These are phyloP conservation scores for Chymomyza caudatula DNA, from an alignment of 2,888 invertebrate genomes.

Conservation along the genomic window DNA sequence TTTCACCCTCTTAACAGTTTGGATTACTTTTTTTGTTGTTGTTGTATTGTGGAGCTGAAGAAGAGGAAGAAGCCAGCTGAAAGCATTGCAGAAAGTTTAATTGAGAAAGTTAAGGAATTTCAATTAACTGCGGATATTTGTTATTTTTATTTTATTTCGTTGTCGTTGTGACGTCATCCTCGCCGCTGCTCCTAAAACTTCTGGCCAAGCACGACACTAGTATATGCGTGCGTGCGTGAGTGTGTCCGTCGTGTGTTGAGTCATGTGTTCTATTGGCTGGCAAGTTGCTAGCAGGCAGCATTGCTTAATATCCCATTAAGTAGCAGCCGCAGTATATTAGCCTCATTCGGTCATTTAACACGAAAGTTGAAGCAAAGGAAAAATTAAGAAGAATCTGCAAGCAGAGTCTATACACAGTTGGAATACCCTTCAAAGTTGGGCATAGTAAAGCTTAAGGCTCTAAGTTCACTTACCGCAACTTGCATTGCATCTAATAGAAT, in stretches of 20 bases:
- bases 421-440: too few relatives aligned
- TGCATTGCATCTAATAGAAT: too few relatives aligned
- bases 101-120: conserved; percentile 78
- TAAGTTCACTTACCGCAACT: too few relatives aligned
- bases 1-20: not conserved
- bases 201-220: not conserved
- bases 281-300: conserved; percentile 44
- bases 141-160: conserved; percentile 60
- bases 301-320: conserved; percentile 59
- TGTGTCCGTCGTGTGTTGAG: conserved; percentile 62
- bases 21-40: conserved; percentile 13
- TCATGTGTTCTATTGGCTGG: conserved; percentile 64
- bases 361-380: not conserved
- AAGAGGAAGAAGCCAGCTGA: conserved; percentile 49
- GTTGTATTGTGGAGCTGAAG: conserved; percentile 27
- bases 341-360: conserved; percentile 42
- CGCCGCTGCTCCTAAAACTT: not conserved
- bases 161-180: conserved; percentile 21
- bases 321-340: conserved; percentile 54
- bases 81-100: conserved; percentile 76
- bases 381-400: not conserved
- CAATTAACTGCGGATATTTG: conserved; percentile 77
- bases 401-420: not conserved
- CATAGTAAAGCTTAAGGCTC: too few relatives aligned
- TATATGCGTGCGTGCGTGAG: not conserved